phyloP scores from a whole-genome alignment of 2,797 vertebrate species.

The Melanotaenia trifasciata region DNA sequence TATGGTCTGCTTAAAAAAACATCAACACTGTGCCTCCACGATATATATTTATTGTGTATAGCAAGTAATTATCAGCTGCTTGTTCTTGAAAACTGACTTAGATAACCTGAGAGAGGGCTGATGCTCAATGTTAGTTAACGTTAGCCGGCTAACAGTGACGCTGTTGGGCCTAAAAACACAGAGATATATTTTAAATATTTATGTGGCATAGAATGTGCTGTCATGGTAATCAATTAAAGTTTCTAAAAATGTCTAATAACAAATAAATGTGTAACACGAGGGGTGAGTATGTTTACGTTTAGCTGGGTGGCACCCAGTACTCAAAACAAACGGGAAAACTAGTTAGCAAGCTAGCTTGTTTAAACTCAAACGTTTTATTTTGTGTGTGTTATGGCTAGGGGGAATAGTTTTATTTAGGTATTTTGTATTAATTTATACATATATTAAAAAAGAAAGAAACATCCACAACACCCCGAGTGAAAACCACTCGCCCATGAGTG shows the following conservation, averaged over 20 bases:
- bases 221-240: neutral
- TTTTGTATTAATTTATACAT: neutral
- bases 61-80: too few species aligned
- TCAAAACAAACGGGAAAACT: slow-evolving; percentile 35
- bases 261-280: neutral
- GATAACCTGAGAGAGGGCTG: slow-evolving; percentile 32
- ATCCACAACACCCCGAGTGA: neutral
- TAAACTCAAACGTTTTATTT: neutral
- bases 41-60: neutral
- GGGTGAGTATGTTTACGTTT: slow-evolving; percentile 49
- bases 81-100: neutral
- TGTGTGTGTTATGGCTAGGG: accelerated
- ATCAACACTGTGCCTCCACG: neutral
- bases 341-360: slow-evolving; percentile 54
- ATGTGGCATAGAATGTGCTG: neutral
- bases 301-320: slow-evolving; percentile 23
- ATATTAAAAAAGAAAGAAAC: neutral
- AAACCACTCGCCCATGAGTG: slow-evolving; percentile 12
- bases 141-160: slow-evolving; percentile 63
- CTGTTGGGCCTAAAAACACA: slow-evolving; percentile 59
- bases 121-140: slow-evolving; percentile 29
- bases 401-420: neutral
- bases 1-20: neutral
- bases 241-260: neutral
- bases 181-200: neutral